Conservation (phyloP, 2,888 invertebrate genomes). For the Agrilus biguttatus region DNA sequence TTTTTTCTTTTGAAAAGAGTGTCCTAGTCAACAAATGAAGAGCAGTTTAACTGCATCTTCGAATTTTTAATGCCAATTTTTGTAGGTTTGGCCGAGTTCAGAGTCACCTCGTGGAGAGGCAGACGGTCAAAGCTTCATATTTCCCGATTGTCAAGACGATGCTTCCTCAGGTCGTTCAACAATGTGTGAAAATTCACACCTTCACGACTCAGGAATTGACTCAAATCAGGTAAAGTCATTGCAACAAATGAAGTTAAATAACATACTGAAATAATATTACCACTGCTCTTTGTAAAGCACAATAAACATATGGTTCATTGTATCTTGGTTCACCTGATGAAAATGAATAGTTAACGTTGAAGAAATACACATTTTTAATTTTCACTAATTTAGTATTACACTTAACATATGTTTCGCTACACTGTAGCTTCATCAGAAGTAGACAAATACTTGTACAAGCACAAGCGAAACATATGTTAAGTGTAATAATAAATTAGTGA, state of each 20-base stretch:
- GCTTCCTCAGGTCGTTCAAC: constrained; percentile 23
- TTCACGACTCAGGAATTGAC: constrained; percentile 56
- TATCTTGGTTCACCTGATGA: too few relatives aligned
- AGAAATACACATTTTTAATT: too few relatives aligned
- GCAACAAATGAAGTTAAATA: not conserved
- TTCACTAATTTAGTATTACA: too few relatives aligned
- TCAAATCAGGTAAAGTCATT: constrained; percentile 46
- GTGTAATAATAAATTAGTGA: too few relatives aligned
- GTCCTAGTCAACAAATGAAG: not conserved
- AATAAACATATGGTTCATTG: too few relatives aligned
- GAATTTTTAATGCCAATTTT: constrained; percentile 4
- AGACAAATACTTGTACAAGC: too few relatives aligned
- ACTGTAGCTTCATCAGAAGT: too few relatives aligned
- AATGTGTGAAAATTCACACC: constrained; percentile 35
- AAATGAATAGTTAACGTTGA: too few relatives aligned
- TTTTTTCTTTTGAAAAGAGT: not conserved
- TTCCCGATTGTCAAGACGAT: constrained; percentile 36
- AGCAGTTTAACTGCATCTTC: constrained; percentile 8
- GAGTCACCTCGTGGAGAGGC: constrained; percentile 55
- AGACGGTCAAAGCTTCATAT: constrained; percentile 53
- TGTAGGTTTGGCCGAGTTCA: constrained; percentile 54
- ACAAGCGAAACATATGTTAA: too few relatives aligned
- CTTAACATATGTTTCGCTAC: too few relatives aligned
- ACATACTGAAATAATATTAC: too few relatives aligned
- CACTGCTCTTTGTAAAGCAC: too few relatives aligned